Conservation (phyloP, 1,140 invertebrate species). For the Psix sp. region DNA sequence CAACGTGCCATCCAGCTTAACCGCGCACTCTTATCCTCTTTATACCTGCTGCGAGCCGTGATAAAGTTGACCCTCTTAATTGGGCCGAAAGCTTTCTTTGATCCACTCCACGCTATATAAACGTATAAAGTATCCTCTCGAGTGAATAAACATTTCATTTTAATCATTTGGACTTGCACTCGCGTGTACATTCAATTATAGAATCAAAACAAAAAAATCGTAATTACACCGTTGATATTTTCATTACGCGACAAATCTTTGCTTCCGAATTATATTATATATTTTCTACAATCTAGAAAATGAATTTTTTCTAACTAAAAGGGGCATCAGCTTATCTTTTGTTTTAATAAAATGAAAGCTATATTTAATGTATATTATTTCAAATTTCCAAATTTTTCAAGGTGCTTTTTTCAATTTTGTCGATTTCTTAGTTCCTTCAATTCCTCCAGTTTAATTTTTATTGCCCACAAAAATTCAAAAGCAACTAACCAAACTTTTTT, state of each 20-base stretch:
- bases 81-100: conserved; percentile 51
- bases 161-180: conserved; percentile 25
- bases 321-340: too few relatives aligned
- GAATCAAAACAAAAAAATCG: conserved; percentile 5
- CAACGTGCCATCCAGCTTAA: conserved; percentile 45
- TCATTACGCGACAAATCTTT: background rate
- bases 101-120: conserved; percentile 36
- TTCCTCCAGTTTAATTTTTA: too few relatives aligned
- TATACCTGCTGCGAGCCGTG: conserved; percentile 42
- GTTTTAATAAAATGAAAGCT: too few relatives aligned
- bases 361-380: too few relatives aligned
- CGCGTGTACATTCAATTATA: conserved; percentile 32
- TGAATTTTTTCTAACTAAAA: too few relatives aligned
- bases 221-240: conserved; percentile 10
- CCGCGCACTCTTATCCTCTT: conserved; percentile 50
- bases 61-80: conserved; percentile 62
- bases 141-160: conserved; percentile 42
- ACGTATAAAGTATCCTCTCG: conserved; percentile 25
- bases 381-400: too few relatives aligned
- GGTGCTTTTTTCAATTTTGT: too few relatives aligned
- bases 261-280: too few relatives aligned
- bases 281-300: too few relatives aligned
- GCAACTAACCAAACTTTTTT: too few relatives aligned
- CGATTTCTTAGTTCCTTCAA: too few relatives aligned
- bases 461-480: too few relatives aligned